Conservation (phyloP, 1,140 invertebrate species). For the Sweltsa coloradensis region DNA sequence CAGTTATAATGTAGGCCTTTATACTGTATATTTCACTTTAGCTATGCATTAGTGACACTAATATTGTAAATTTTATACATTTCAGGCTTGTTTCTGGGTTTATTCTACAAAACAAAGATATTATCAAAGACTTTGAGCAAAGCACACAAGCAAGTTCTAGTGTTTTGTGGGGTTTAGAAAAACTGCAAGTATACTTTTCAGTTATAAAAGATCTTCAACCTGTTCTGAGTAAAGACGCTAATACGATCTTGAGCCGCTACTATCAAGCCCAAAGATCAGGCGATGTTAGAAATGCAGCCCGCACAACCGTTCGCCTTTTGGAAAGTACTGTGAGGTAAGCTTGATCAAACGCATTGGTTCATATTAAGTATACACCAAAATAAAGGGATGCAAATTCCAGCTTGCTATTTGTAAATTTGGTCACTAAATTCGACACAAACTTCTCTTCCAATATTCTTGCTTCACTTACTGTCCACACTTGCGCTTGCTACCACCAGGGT, state of each 20-base stretch:
- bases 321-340: slow-evolving; percentile 68
- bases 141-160: slow-evolving; percentile 1
- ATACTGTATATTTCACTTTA: too few species aligned
- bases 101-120: slow-evolving; percentile 38
- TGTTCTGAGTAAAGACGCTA: slow-evolving; percentile 48
- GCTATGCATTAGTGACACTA: neutral
- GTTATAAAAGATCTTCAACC: slow-evolving; percentile 57
- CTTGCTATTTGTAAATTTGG: too few species aligned
- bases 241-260: slow-evolving; percentile 56
- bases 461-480: too few species aligned
- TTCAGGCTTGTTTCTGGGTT: slow-evolving; percentile 32
- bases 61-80: slow-evolving; percentile 5
- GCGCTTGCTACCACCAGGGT: too few species aligned
- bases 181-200: slow-evolving; percentile 61
- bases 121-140: slow-evolving; percentile 12
- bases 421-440: too few species aligned
- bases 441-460: too few species aligned
- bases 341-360: too few species aligned
- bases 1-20: too few species aligned
- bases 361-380: too few species aligned
- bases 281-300: slow-evolving; percentile 52
- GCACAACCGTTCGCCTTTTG: slow-evolving; percentile 76
- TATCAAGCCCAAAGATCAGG: slow-evolving; percentile 65
- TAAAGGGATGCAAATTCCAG: too few species aligned
- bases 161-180: slow-evolving; percentile 46